phyloP scores from a whole-genome alignment of 2,888 invertebrate species.

The Idaea aversata region DNA sequence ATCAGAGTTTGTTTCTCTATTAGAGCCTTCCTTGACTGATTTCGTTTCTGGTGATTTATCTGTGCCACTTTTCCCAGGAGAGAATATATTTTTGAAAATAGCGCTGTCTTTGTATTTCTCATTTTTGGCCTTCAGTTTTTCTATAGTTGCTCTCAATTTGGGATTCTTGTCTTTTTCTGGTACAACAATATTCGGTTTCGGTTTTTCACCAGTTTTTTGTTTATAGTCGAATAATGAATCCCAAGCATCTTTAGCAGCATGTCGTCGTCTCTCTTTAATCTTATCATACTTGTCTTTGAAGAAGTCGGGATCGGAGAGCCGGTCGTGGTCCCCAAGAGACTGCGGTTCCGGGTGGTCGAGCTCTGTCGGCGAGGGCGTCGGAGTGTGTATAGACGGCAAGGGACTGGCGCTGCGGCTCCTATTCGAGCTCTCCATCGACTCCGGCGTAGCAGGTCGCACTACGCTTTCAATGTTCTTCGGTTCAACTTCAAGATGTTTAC shows the following conservation, averaged over 20 bases:
- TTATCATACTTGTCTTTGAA: conserved; percentile 82
- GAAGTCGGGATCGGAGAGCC: conserved; percentile 60
- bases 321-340: conserved; percentile 37
- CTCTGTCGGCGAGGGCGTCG: conserved; percentile 48
- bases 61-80: conserved; percentile 44
- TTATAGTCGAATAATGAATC: conserved; percentile 71
- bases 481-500: conserved; percentile 54
- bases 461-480: conserved; percentile 25
- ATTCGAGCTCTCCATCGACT: conserved; percentile 66
- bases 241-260: conserved; percentile 73
- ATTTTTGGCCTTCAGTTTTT: conserved; percentile 83
- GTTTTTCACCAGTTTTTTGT: conserved; percentile 63
- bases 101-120: conserved; percentile 72
- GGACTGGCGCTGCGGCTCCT: conserved; percentile 71
- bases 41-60: conserved; percentile 43
- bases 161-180: conserved; percentile 76
- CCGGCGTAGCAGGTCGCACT: conserved; percentile 49
- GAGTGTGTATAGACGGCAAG: conserved; percentile 70
- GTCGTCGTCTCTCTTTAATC: conserved; percentile 81
- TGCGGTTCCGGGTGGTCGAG: conserved; percentile 22
- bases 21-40: conserved; percentile 45
- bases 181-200: conserved; percentile 54
- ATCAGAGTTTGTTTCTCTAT: conserved; percentile 28
- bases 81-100: conserved; percentile 57
- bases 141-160: conserved; percentile 80